Base-by-base conservation (phyloP, 2,113 vertebrate genomes). In the Girardinichthys multiradiatus region DNA sequence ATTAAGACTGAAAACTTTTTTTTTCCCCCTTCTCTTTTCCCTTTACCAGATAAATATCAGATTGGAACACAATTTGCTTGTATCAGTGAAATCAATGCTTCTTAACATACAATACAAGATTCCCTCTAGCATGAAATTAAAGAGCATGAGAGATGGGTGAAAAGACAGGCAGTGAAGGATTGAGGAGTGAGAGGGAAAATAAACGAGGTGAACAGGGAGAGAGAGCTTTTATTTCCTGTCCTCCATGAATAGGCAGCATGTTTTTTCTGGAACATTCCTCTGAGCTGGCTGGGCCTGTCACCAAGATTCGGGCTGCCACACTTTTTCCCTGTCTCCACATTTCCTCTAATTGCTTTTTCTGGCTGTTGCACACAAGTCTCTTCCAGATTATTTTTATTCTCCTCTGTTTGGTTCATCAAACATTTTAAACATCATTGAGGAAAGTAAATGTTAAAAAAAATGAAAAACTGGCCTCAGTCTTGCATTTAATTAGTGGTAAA, bases 201-300 rank as follows among this genome's bases (percentile, higher is more conserved):
- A 68, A 54, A 62, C 37, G 80, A 65, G 70, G 39, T 27, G 64
- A 62, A 66, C 31, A 21, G 69, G 48, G 69, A 35, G 68, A 76
- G 69, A 35, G 68, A 74, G 85, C 71, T 82, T n/a, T 90, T 88
- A 86, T 84, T 88, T 90, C 89, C 88, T 91, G 89, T 88, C 81
- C 86, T 87, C 79, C 79, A 77, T 90, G 90, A 92, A 87, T 89
- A 90, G 81, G 87, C 86, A 83, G 64, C 86, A 91, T 91, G 89
- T 92, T 91, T n/a, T 89, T 69, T 87, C 65, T 85, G 85, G 90
- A 91, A 91, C 89, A 91, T 91, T 92, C 91, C 83, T 83, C 76
- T 80, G 80, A 85, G 86, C 84, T 84, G 75, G 81, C 77, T 76
- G 51, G n/a, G 83, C 80, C 75, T 86, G 87, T 89, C 86, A 90